Base-by-base conservation (phyloP, 2,113 vertebrate genomes). In the Gallinago media region DNA sequence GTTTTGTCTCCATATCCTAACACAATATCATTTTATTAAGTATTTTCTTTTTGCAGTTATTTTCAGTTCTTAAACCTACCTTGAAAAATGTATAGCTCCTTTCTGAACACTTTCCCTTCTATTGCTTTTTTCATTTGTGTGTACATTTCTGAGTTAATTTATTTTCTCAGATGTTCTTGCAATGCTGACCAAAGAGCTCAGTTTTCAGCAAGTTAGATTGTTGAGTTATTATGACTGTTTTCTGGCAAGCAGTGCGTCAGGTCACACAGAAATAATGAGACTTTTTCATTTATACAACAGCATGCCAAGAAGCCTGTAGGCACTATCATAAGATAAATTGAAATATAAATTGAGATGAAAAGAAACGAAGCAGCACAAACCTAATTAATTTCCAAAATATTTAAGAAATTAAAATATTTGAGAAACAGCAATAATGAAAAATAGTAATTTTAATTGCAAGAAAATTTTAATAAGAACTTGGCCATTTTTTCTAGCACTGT, bases 161-260 rank as follows among this genome's bases (percentile, higher is more conserved):
- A 70, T 58, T 91, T 73, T 75, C n/a, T 58, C 20, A 49, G 34
- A 63, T 68, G 4, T 8, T 82, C 29, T 88, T 91, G 31, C 15
- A 47, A 31, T 34, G 12, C 9, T 88, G 49, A 76, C 5, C 20
- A 74, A 31, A 36, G 15, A 79, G 8, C 6, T 17, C 11, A 77
- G 4, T 46, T 90, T 73, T 62, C 38, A 84, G 7, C 11, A 88
- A 55, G 14, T 38, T 47, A 52, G 44, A 54, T 26, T 63, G 8
- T 36, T 85, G n/a, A 79, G 31, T 91, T 91, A 44, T 77, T 68
- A 76, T 56, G 38, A 74, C 29, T 73, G 4, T 58, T 76, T 94
- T 77, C 46, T 74, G 63, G n/a, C 50, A 93, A 85, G 16, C 4
- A n/a, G 27, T 54, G 5, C 8, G 63, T 44, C n/a, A 88, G 38